Base-by-base conservation (phyloP, 2,888 invertebrate genomes). In the Lasioglossum marginatum region DNA sequence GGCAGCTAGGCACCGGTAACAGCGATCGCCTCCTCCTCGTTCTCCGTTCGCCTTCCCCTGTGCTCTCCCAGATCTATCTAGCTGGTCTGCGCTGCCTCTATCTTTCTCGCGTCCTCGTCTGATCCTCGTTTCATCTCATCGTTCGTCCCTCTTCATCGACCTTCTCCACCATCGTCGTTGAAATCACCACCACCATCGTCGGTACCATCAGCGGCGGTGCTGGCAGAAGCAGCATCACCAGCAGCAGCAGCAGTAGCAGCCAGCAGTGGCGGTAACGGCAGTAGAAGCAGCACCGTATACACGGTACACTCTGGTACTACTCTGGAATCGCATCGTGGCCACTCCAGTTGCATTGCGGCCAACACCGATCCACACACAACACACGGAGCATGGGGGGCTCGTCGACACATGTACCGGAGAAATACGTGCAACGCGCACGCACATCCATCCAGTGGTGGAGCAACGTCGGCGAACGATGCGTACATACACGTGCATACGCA, bases 311-410 rank as follows among this genome's bases (percentile, higher is more conserved):
- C 89, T 85, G 90, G 89, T 91, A 91, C 91, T 91, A 88, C 88
- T 88, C 90, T 88, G 92, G 88, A 89, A 91, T 90, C 91, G 90
- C 90, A 92, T 92, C 91, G 92, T 87, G 87, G 89, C 92, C 92
- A 93, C 93, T 93, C 92, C 90, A 92, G 91, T 92, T 92, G 90
- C 92, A 92, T 92, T 92, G 92, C 92, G 91, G 90, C 86, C 89
- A 90, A 88, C 91, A 90, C 90, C 89, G 90, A 91, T 88, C 87
- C 91, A 86, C 82, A 81, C 87, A 85, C 88, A 85, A 88, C 68
- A 83, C 81, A 83, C 81, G 78, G 81, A 77, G 85, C 81, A 90
- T 68, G 66, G 70, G 70, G 27, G 52, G 23, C 75, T 34, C 66
- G 82, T 77, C 63, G 81, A 82, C 82, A 75, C 84, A 52, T 37